Evolutionary conservation across 35 echinoderm and acorn worm genomes (phyloP).

Genomic region (Nesometra sesokonis): DNA sequence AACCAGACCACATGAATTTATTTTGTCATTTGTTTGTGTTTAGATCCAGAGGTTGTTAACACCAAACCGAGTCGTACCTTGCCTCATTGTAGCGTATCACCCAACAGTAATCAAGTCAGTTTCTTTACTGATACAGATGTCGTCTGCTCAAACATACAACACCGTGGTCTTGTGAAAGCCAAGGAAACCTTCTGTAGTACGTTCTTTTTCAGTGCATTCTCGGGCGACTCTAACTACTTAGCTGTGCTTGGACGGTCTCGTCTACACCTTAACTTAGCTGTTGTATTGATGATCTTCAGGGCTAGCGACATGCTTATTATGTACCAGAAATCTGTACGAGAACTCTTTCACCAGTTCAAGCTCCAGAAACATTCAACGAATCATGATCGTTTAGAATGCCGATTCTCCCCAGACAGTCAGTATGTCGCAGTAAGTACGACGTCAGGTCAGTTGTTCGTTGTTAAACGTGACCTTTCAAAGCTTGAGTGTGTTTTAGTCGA

Average conservation of each 20-base stretch:
- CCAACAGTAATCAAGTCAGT: not conserved
- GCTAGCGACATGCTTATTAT: not conserved
- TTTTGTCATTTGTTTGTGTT: not conserved
- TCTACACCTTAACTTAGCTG: not conserved
- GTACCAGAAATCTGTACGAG: not conserved
- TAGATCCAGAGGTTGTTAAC: not conserved
- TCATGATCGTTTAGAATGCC: not conserved
- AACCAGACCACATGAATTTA: no score
- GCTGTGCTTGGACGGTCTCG: not conserved
- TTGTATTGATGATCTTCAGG: not conserved
- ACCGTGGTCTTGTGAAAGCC: not conserved
- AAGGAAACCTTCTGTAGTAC: not conserved
- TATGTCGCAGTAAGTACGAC: slow-evolving; percentile 62
- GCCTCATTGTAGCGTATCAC: not conserved
- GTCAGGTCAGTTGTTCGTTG: slow-evolving; percentile 62
- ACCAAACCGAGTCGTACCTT: not conserved
- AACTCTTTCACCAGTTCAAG: not conserved
- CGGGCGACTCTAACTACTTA: not conserved
- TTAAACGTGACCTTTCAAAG: slow-evolving; percentile 29
- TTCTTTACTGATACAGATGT: not conserved
- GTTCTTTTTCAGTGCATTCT: not conserved
- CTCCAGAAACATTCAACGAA: not conserved
- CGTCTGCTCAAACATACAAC: not conserved
- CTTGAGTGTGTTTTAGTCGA: slow-evolving; percentile 16
- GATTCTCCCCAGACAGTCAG: slow-evolving; percentile 58